phyloP scores from a whole-genome alignment of 2,113 vertebrate genomes.

The Pseudopodoces humilis region DNA sequence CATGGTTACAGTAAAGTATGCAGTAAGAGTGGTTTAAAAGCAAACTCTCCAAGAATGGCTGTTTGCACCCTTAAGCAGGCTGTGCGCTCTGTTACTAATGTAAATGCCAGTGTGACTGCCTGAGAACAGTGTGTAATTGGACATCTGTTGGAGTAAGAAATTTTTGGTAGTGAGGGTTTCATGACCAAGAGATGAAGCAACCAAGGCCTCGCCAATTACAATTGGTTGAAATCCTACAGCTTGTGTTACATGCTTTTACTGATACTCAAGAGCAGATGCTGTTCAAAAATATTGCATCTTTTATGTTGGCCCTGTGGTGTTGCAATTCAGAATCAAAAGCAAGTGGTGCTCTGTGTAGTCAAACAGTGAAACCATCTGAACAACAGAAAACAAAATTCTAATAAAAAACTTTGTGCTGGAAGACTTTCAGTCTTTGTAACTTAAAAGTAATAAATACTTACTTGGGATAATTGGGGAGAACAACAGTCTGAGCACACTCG shows the following conservation, averaged over 20 bases:
- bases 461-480: conserved; percentile 2
- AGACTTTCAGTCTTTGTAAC: conserved; percentile 48
- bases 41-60: neutral
- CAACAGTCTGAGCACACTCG: conserved; percentile 35
- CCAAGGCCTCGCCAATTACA: neutral
- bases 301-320: conserved; percentile 18
- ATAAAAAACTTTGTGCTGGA: conserved; percentile 27
- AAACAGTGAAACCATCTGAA: conserved; percentile 14
- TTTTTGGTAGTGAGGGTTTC: neutral
- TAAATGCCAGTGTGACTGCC: neutral
- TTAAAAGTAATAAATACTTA: neutral
- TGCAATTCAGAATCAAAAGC: conserved; percentile 39
- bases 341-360: conserved; percentile 47
- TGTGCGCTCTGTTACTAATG: neutral
- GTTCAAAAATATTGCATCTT: conserved; percentile 39
- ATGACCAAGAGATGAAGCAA: neutral
- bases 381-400: conserved; percentile 25
- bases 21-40: neutral
- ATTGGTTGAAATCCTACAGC: neutral
- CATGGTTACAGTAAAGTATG: neutral
- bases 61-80: neutral
- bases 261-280: conserved; percentile 54
- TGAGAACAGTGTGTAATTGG: neutral
- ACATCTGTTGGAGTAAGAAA: neutral
- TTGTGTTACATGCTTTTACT: neutral